Percentiles rank a stretch among this genome's conserved stretches.
These are phyloP conservation scores for Lypha dubia DNA, from an alignment of 2,888 invertebrate genomes.

Conservation along the genomic window DNA sequence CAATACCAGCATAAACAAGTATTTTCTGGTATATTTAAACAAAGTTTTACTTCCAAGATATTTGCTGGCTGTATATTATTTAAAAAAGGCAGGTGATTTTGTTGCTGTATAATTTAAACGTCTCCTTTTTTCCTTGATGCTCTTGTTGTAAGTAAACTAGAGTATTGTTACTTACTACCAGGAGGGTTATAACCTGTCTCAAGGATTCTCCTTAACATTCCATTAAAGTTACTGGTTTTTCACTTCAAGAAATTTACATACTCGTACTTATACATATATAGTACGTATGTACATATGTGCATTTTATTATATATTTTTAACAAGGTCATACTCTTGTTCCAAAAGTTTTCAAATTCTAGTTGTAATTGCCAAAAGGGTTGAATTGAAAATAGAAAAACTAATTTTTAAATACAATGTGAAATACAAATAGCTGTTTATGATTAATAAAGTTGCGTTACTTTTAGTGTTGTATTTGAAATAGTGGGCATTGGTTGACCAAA, in stretches of 20 bases:
- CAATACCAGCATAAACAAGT: conserved; percentile 47
- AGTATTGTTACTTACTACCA: conserved; percentile 50
- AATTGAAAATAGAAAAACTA: conserved; percentile 4
- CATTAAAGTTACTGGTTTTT: conserved; percentile 59
- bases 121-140: conserved; percentile 18
- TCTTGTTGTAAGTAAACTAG: conserved; percentile 29
- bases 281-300: too few species aligned
- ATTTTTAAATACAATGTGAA: not conserved
- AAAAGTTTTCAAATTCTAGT: conserved; percentile 3
- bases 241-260: conserved; percentile 15
- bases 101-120: conserved; percentile 45
- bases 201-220: conserved; percentile 62
- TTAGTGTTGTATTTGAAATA: too few species aligned
- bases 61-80: conserved; percentile 43
- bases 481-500: too few species aligned
- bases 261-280: too few species aligned
- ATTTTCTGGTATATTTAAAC: conserved; percentile 14
- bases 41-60: conserved; percentile 32
- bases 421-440: conserved; percentile 2
- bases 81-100: conserved; percentile 66
- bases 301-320: conserved; percentile 2
- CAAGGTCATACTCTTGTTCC: conserved; percentile 42
- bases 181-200: conserved; percentile 61
- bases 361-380: conserved; percentile 18
- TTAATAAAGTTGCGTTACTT: conserved; percentile 3